phyloP scores from a whole-genome alignment of 2,113 vertebrate species.

The Glaucomys volans region DNA sequence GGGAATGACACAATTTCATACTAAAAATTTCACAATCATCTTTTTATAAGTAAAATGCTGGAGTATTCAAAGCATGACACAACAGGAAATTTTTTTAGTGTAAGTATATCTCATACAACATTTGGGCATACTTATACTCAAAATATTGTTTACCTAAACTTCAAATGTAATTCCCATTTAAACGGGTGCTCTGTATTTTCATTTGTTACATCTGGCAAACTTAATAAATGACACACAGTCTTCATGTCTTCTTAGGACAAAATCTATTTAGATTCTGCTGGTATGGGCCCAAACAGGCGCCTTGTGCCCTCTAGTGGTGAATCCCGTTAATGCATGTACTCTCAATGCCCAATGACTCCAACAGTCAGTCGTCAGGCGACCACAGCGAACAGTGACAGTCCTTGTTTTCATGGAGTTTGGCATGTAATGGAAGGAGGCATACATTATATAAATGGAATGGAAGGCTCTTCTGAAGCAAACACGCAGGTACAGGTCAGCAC shows the following conservation, averaged over 20 bases:
- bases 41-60: background rate
- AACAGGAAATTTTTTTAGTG: background rate
- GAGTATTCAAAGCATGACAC: background rate
- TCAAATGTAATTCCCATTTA: background rate
- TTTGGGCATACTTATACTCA: background rate
- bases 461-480: background rate
- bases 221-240: fast-evolving
- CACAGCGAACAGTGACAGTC: no score
- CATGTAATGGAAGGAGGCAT: background rate
- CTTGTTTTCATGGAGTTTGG: background rate
- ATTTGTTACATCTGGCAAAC: background rate
- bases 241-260: background rate
- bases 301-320: constrained; percentile 15
- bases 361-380: background rate
- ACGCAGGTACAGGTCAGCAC: background rate
- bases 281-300: background rate
- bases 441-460: background rate
- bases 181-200: background rate
- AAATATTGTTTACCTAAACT: background rate
- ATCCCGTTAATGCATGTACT: fast-evolving
- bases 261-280: background rate
- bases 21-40: background rate
- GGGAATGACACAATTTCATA: background rate
- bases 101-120: background rate
- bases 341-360: fast-evolving